phyloP scores from a whole-genome alignment of 1,140 invertebrate species.

The Psilanteris sp. region DNA sequence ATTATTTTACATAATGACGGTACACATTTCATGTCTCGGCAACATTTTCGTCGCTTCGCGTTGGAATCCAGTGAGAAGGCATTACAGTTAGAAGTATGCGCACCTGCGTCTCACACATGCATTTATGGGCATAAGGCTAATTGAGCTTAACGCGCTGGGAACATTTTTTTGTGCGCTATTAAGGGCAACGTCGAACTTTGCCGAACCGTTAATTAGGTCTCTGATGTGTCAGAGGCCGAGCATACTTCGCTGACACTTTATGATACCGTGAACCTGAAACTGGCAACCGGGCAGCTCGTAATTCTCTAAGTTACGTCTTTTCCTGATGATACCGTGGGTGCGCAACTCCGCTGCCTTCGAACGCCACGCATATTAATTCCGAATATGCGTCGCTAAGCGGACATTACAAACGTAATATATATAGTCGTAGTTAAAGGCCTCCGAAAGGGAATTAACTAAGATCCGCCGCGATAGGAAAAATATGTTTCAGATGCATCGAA shows the following conservation, averaged over 20 bases:
- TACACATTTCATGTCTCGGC: slow-evolving; percentile 31
- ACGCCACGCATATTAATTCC: slow-evolving; percentile 12
- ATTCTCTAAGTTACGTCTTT: slow-evolving; percentile 50
- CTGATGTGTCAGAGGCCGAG: slow-evolving; percentile 58
- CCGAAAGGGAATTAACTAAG: no score
- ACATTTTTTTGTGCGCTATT: slow-evolving; percentile 64
- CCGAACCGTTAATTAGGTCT: slow-evolving; percentile 68
- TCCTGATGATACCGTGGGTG: slow-evolving; percentile 38
- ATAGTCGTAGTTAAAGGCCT: neutral
- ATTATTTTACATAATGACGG: slow-evolving; percentile 52
- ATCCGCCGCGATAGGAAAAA: no score
- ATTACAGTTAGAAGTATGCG: slow-evolving; percentile 44
- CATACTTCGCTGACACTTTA: slow-evolving; percentile 50
- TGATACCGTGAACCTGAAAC: slow-evolving; percentile 36
- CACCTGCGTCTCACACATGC: slow-evolving; percentile 49
- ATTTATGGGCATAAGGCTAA: slow-evolving; percentile 63
- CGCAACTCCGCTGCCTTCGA: slow-evolving; percentile 11
- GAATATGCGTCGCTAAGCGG: neutral
- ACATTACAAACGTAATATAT: neutral
- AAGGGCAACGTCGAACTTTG: slow-evolving; percentile 46
- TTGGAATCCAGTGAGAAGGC: slow-evolving; percentile 26
- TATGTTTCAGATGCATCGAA: no score
- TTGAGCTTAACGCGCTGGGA: slow-evolving; percentile 61
- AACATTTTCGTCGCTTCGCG: slow-evolving; percentile 42
- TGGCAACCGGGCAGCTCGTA: slow-evolving; percentile 41